phyloP scores from a whole-genome alignment of 2,113 vertebrate genomes.

The Mustelus asterias region DNA sequence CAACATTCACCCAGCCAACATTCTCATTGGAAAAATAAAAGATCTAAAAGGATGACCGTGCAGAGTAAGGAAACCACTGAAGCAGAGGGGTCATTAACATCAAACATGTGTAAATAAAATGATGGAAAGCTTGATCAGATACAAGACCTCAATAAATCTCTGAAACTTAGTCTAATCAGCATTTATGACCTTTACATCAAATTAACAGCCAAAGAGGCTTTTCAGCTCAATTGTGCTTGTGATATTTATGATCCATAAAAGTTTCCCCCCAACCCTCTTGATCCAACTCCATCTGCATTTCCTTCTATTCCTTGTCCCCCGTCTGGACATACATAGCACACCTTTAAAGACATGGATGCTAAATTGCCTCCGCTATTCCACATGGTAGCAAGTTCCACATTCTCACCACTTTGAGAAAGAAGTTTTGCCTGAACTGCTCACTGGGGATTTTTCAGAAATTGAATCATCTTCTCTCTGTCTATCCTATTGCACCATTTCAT shows the following conservation, averaged over 20 bases:
- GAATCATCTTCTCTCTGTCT: background rate
- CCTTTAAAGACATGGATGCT: background rate
- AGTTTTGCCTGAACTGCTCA: background rate
- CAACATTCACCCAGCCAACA: background rate
- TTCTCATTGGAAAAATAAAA: background rate
- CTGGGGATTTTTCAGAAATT: background rate
- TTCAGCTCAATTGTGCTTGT: no score
- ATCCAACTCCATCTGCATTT: no score
- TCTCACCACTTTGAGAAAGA: background rate
- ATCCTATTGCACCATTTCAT: background rate
- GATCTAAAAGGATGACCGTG: no score
- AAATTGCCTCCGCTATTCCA: background rate
- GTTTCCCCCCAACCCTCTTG: no score
- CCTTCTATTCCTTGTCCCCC: background rate
- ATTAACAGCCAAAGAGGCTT: no score
- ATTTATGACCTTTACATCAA: background rate
- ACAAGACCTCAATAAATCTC: no score
- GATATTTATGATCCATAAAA: no score
- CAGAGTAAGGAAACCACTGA: no score
- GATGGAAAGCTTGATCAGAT: no score
- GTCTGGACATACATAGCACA: no score
- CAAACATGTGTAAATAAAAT: no score
- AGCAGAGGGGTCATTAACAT: no score
- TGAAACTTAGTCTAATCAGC: background rate
- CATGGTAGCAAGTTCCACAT: background rate